Base-by-base conservation (phyloP, 2,113 vertebrate species). In the Vombatus ursinus region DNA sequence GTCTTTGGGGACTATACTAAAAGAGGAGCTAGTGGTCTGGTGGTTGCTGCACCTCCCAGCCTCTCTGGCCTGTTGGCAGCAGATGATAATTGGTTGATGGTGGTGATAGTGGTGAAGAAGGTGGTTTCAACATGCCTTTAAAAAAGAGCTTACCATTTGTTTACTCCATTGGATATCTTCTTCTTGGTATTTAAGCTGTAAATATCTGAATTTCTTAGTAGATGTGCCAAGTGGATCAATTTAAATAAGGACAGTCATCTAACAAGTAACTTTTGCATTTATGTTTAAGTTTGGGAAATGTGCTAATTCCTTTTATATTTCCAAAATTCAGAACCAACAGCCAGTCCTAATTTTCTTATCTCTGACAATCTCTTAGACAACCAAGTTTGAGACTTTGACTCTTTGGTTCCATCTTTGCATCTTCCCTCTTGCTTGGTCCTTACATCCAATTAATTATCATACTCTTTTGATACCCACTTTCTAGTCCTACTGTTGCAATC, bases 381-480 rank as follows among this genome's bases (percentile, higher is more conserved):
- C 7, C 7, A 84, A 44, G n/a, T 1, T 44, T 44, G n/a, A 44
- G 68, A 77, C 14, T 68, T 77, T 95, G 44, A 96, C 54, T 25
- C 31, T 95, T 90, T 68, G 91, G 19, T 50, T 48, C 77, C 91
- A 50, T 57, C 92, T 94, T 94, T 94, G 25, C 94, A 8, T 94
- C 91, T 12, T 54, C 95, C 84, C 91, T 94, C 47, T 95, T n/a
- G 2, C 19, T 48, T 91, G 53, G 23, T 10, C 1, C 0, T 57
- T 5, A 19, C 93, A 14, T 84, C 90, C 50, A 94, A 93, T 53
- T 96, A 93, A 14, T 53, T 96, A 93, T 57, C 51, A 96, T 48
- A 22, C 31, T 54, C 49, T 95, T 93, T 89, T 61, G 44, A 61
- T 93, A 94, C 94, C 91, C 47, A 23, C 26, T 95, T 93, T 92